Base-by-base conservation (phyloP, 2,888 invertebrate species). In the Willowsia nigromaculata region DNA sequence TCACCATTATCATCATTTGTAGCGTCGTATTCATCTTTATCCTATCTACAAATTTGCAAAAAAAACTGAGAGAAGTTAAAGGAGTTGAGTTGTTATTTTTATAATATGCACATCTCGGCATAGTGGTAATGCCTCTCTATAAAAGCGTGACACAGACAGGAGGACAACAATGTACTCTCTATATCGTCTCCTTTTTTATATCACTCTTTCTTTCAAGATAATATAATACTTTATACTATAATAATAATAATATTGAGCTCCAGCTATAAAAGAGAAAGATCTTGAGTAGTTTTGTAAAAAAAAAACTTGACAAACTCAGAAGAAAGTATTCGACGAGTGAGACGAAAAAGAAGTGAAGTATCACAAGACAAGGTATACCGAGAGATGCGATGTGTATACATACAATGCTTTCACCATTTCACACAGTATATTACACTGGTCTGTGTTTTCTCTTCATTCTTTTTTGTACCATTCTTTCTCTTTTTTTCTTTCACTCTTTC, bases 301-400 rank as follows among this genome's bases (percentile, higher is more conserved):
- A 74, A 85, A 85, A 78, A 85, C 62, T 85, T 78, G 85, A 78
- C 85, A 85, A 85, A 85, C 62, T 78, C 15, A 62, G 65, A 85
- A 85, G 50, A 71, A 85, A 78, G 85, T 62, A 85, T 76, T 85
- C 71, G 40, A 65, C 71, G 68, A 85, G 71, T 27, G 71, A 74
- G 43, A 74, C 65, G 71, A 74, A 74, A 43, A n/a, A 80, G 33
- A 59, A 62, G 82, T 82, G 82, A 82, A 82, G 82, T 82, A 81
- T 81, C 59, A 81, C 59, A 81, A 80, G 27, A n/a, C 62, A 62
- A 71, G 71, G 71, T 71, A 71, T 43, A n/a, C 11, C 53, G 53
- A 53, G 53, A 30, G 53, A 47, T n/a, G 1, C 5, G 62, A 30
- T 62, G 30, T 11, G 62, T 62, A 62, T 30, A 62, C 62, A 30